These are phyloP conservation scores for Zaprionus kolodkinae DNA, from an alignment of 1,140 invertebrate species.

Conservation along the genomic window DNA sequence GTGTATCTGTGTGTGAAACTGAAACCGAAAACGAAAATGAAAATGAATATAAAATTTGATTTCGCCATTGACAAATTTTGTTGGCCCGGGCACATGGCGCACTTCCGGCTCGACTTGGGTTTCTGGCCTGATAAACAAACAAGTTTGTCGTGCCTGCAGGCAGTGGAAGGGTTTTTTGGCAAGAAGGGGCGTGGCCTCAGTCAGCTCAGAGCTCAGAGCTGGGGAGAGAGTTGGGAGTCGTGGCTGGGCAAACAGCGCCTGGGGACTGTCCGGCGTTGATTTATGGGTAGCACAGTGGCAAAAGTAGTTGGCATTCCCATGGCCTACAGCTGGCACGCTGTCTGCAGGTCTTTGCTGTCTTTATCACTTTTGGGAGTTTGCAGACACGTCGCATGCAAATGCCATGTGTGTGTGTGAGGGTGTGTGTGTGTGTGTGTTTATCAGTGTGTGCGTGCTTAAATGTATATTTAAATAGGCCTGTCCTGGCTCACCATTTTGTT, in stretches of 20 bases:
- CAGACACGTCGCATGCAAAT: constrained; percentile 49
- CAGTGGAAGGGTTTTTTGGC: not conserved
- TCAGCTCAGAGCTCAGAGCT: too few relatives aligned
- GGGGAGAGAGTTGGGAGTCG: too few relatives aligned
- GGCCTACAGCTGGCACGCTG: constrained; percentile 11
- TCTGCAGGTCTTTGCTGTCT: constrained; percentile 48
- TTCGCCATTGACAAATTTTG: constrained; percentile 43
- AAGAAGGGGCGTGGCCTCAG: not conserved
- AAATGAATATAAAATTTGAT: constrained; percentile 32
- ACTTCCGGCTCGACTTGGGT: constrained; percentile 45
- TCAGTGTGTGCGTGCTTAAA: constrained; percentile 21
- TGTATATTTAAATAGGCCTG: constrained; percentile 38
- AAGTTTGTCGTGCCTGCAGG: constrained; percentile 29
- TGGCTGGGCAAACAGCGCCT: constrained; percentile 1
- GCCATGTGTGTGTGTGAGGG: not conserved
- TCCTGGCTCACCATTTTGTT: constrained; percentile 32
- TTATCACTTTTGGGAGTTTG: constrained; percentile 52
- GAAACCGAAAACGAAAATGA: constrained; percentile 30
- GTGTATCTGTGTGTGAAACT: constrained; percentile 15
- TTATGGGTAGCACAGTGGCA: constrained; percentile 26
- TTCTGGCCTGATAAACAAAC: constrained; percentile 44
- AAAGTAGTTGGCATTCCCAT: constrained; percentile 46
- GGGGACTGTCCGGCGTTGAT: constrained; percentile 40
- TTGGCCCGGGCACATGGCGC: constrained; percentile 23
- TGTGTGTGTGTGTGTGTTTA: constrained; percentile 11